A percentile compares a stretch with the other conserved stretches of the same genome.
Conservation (phyloP, 2,113 vertebrate genomes). For the Thalassoma bifasciatum region DNA sequence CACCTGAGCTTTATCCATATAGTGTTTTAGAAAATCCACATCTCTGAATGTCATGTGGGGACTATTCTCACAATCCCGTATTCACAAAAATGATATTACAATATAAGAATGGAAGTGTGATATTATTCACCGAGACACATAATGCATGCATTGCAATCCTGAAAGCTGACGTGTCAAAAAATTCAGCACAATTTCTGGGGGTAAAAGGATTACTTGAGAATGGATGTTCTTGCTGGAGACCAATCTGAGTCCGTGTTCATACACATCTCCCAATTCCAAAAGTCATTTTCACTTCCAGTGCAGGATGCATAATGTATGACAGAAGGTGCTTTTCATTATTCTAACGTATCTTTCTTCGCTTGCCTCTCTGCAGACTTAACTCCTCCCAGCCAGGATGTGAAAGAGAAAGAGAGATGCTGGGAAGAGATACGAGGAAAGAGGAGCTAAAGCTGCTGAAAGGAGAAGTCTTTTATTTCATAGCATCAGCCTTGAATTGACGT, state of each 20-base stretch:
- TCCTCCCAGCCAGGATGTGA: neutral
- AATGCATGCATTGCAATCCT: constrained; percentile 31
- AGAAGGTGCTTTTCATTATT: constrained; percentile 7
- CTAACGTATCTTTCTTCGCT: neutral
- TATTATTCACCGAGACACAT: constrained; percentile 49
- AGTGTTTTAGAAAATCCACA: constrained; percentile 15
- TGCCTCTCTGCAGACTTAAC: neutral
- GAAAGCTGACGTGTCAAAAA: constrained; percentile 47
- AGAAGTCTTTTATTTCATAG: neutral
- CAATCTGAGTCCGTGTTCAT: constrained; percentile 41
- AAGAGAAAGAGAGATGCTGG: neutral
- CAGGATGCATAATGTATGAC: constrained; percentile 62
- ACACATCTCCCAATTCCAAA: constrained; percentile 51
- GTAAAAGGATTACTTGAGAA: constrained; percentile 44
- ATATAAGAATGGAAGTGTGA: constrained; percentile 44
- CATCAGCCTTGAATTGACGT: neutral
- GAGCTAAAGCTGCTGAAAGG: neutral
- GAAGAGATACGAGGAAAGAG: neutral
- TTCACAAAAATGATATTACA: constrained; percentile 39
- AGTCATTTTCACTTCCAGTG: constrained; percentile 62
- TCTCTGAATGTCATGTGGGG: constrained; percentile 5
- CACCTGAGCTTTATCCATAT: constrained; percentile 12
- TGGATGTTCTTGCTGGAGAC: constrained; percentile 23
- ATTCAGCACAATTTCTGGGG: constrained; percentile 34
- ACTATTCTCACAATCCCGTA: constrained; percentile 15